phyloP scores from a whole-genome alignment of 2,113 vertebrate genomes.

The Sander lucioperca region DNA sequence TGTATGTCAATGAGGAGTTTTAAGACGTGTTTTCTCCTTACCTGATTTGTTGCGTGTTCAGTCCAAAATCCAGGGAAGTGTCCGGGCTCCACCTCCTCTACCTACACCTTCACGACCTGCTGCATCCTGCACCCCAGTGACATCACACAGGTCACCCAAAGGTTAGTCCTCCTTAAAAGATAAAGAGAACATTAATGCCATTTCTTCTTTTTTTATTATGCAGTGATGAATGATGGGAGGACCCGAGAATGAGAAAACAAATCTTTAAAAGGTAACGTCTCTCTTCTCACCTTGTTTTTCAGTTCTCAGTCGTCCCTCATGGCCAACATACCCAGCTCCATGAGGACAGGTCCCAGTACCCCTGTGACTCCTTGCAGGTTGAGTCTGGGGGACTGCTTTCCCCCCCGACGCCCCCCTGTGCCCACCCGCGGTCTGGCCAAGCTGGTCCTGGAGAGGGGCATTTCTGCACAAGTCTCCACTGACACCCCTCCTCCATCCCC shows the following conservation, averaged over 20 bases:
- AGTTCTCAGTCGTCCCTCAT: constrained; percentile 74
- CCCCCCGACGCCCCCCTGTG: constrained; percentile 83
- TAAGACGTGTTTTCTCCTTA: background rate
- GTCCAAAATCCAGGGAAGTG: constrained; percentile 94
- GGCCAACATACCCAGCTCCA: constrained; percentile 84
- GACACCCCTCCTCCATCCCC: constrained; percentile 68
- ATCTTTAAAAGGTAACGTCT: background rate
- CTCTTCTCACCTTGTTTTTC: background rate
- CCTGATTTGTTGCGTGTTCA: constrained; percentile 65
- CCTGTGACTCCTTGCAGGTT: constrained; percentile 88
- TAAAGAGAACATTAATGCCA: background rate
- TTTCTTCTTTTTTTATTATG: background rate
- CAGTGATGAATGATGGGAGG: background rate
- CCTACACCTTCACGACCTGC: constrained; percentile 97
- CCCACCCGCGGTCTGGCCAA: constrained; percentile 88
- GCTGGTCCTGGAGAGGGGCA: constrained; percentile 93
- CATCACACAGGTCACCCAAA: constrained; percentile 93
- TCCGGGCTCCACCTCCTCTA: constrained; percentile 94
- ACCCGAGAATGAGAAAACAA: too few species aligned
- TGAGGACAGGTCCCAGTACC: constrained; percentile 85
- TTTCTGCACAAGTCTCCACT: constrained; percentile 91
- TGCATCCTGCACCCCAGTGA: constrained; percentile 96
- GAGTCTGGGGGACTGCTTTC: constrained; percentile 89
- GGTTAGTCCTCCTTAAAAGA: constrained; percentile 78
- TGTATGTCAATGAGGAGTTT: background rate